Evolutionary conservation across 2,113 vertebrate species (phyloP).

Genomic region (Polypterus bichir): DNA sequence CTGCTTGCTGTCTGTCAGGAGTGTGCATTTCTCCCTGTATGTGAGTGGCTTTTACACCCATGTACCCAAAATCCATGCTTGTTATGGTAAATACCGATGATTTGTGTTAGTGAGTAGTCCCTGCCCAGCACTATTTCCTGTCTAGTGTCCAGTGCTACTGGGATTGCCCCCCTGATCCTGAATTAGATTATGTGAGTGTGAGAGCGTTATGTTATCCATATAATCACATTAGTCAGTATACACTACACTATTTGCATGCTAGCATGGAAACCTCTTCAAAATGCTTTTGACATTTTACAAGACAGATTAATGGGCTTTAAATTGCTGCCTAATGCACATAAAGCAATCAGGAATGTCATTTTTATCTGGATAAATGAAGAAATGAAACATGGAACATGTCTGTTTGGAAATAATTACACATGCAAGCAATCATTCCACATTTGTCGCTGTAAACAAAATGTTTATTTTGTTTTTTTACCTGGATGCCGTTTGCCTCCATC

Average conservation of each 20-base stretch:
- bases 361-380: background rate
- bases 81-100: too few relatives aligned
- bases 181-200: too few relatives aligned
- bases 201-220: too few relatives aligned
- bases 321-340: constrained; percentile 45
- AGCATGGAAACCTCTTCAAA: constrained; percentile 9
- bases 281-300: constrained; percentile 42
- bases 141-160: constrained; percentile 16
- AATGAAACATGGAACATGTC: background rate
- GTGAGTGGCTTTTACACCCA: too few relatives aligned
- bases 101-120: too few relatives aligned
- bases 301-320: constrained; percentile 51
- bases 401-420: background rate
- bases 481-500: background rate
- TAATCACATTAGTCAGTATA: too few relatives aligned
- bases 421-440: background rate
- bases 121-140: constrained; percentile 21
- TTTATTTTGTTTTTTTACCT: background rate
- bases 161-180: constrained; percentile 9
- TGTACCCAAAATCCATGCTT: too few relatives aligned
- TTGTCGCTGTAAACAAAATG: background rate
- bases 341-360: constrained; percentile 25
- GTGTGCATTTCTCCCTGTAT: too few relatives aligned
- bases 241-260: background rate
- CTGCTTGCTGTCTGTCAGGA: too few relatives aligned